These are phyloP conservation scores for Otocyon megalotis DNA, from an alignment of 2,113 vertebrate species.

Conservation along the genomic window DNA sequence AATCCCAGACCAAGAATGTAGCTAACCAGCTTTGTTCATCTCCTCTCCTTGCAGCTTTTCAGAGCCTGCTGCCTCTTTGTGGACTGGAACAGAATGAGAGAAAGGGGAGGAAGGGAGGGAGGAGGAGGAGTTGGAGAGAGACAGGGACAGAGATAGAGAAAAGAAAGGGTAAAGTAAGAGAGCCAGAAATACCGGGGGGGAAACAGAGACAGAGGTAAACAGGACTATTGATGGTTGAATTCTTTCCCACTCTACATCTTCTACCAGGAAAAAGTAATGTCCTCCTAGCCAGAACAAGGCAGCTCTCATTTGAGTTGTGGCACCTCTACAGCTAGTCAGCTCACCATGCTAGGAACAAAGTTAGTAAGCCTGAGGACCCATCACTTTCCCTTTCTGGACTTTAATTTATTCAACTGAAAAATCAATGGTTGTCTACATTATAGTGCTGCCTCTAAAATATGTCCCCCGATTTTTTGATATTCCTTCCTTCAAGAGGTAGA, in stretches of 20 bases:
- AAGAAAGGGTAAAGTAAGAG: neutral
- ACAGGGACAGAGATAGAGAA: neutral
- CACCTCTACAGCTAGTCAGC: neutral
- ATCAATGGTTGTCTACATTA: neutral
- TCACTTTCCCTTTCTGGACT: neutral
- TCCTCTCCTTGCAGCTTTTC: neutral
- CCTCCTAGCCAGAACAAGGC: neutral
- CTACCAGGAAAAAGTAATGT: neutral
- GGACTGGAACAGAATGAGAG: neutral
- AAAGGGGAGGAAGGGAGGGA: accelerated
- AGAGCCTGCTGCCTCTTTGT: neutral
- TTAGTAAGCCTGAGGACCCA: neutral
- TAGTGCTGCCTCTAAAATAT: neutral
- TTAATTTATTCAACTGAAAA: slow-evolving; percentile 25
- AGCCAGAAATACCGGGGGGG: accelerated
- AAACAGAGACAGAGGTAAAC: neutral
- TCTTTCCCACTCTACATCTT: neutral
- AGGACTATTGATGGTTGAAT: neutral
- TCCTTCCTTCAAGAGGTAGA: neutral
- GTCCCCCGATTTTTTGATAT: neutral
- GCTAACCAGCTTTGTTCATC: neutral
- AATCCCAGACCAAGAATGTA: neutral
- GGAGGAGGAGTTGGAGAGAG: neutral
- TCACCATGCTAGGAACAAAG: neutral
- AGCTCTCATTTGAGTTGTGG: neutral